Evolutionary conservation across 1,140 invertebrate genomes (phyloP), one percentile per base, ranked within the genome.

Genomic region (Nautilus pompilius): DNA sequence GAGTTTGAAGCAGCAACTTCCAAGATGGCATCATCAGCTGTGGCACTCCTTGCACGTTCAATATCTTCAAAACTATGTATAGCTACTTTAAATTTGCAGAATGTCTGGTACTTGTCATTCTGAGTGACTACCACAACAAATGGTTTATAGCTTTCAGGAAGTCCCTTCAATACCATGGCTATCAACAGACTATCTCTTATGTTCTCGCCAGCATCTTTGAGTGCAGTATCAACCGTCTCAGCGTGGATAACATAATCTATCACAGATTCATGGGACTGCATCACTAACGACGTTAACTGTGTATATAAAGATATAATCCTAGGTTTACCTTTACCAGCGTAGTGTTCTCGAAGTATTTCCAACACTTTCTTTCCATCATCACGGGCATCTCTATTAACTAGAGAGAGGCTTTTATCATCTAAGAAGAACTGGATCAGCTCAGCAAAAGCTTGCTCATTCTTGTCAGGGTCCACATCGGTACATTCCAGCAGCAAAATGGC

Each of bases 231-330:
- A 34, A 65, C 57, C 3, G 55, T 67, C 53, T 69, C 68, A 13
- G 60, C 65, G 28, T 65, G 41, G 2, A 69, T 54, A 10, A 69
- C 41, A 48, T 69, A 69, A 33, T 69, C 68, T n/a, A 62, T 69
- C 15, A 63, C 48, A 5, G 48, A 33, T 55, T 69, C 60, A 28
- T 32, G 20, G 8, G 20, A 10, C 17, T 26, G 5, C 53, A 46
- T 66, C 2, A 26, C 28, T 15, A 69, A 30, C 17, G 65, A 67
- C 2, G 60, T 63, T n/a, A 67, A 53, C 49, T 69, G 55, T 2
- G 65, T 66, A 55, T 69, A 69, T 13, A 69, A 48, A n/a, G 60
- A 29, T 59, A 67, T 69, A 17, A 64, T 58, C 33, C 53, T 63
- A 1, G 68, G 65, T 56, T 67, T 60, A 4, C 68, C 57, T 32